Percentiles rank a stretch among this genome's conserved stretches.
Conservation (phyloP, 2,888 invertebrate species). For the Chaetoderma sp. region DNA sequence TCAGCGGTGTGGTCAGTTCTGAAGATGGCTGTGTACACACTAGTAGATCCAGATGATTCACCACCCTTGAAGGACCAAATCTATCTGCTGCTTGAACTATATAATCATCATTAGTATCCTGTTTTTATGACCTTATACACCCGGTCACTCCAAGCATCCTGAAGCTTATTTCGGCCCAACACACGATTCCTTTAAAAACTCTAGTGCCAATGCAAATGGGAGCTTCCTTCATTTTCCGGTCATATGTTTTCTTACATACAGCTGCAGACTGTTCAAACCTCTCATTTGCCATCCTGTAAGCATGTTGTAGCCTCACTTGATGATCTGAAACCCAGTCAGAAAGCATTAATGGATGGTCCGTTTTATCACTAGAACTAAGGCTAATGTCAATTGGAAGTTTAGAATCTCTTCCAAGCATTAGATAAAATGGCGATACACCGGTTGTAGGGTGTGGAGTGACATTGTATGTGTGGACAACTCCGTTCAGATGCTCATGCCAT, state of each 20-base stretch:
- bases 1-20: neutral
- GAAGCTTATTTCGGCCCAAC: constrained; percentile 15
- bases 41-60: constrained; percentile 3
- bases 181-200: constrained; percentile 5
- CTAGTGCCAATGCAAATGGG: constrained; percentile 1
- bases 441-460: neutral
- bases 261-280: neutral
- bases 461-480: neutral
- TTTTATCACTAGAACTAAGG: neutral
- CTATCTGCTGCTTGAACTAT: neutral
- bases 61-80: neutral
- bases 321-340: constrained; percentile 4
- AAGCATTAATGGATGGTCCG: neutral
- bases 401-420: neutral
- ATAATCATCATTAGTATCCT: neutral
- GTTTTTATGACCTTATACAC: constrained; percentile 2
- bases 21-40: neutral
- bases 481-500: neutral
- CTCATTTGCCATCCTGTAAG: neutral
- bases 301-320: neutral
- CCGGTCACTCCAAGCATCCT: constrained; percentile 1
- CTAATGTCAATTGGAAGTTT: constrained; percentile 4
- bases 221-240: neutral
- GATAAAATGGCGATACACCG: neutral
- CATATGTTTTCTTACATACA: neutral